Evolutionary conservation across 2,113 vertebrate species (phyloP), one percentile per base, ranked within the genome.

Genomic region (Gadus chalcogrammus): DNA sequence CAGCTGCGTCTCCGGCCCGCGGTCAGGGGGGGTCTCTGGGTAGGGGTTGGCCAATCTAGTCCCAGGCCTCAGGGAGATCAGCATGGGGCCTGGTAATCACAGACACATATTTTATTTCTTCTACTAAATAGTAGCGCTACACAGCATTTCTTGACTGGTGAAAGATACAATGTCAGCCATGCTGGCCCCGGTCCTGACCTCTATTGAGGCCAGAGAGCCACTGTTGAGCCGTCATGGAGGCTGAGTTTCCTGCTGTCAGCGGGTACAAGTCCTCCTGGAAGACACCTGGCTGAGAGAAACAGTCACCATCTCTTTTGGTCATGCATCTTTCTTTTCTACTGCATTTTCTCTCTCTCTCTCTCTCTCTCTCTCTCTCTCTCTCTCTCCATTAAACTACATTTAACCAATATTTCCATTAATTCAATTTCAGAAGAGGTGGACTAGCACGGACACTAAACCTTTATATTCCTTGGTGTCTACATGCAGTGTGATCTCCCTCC

Each of bases 251-350:
- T 9, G 92, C 91, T 0, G 97, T 99, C 89, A 93, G 85, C 0
- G 97, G 97, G 72, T 96, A 98, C 84, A 97, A 94, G 75, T 99
- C 97, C 77, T 95, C 94, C 65, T 97, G 97, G 89, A 96, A 98
- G 1, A 90, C 90, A 70, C 91, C 93, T 0, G 93, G 93, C 96
- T 98, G 90, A 61, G 71, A 78, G 35, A 52, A 69, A 35, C 4
- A 35, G 31, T 20, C 42, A 5, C 0, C 1, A 5, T 1, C 20
- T 64, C 6, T 22, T 4, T 42, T 5, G 8, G 42, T 48, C 8
- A 7, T 48, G 28, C 18, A 22, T 28, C 15, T 27, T 28, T 53
- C 52, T 9, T 61, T 15, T 52, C 38, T n/a, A 15, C 5, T n/a
- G 16, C 60, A 22, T 18, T 13, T 20, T 52, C 68, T 53, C 68